These are phyloP conservation scores for Lutjanus argentimaculatus DNA, from an alignment of 2,797 vertebrate genomes.

Conservation along the genomic window DNA sequence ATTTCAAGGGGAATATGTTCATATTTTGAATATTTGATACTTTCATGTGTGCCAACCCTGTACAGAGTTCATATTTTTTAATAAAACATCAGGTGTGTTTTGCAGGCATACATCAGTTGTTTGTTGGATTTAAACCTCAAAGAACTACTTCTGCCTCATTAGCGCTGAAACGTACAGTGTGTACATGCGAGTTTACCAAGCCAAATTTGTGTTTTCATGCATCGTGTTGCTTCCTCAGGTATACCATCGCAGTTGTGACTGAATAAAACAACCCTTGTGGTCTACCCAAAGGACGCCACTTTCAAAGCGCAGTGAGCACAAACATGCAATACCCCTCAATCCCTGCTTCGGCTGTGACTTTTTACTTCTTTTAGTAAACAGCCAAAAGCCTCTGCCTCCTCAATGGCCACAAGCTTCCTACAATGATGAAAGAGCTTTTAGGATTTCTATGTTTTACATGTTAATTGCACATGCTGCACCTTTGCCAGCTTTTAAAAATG, in stretches of 20 bases:
- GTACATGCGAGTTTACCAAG: slow-evolving; percentile 31
- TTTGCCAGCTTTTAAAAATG: slow-evolving; percentile 52
- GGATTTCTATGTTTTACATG: slow-evolving; percentile 60
- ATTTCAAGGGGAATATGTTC: background rate
- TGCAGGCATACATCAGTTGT: slow-evolving; percentile 27
- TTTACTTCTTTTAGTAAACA: slow-evolving; percentile 67
- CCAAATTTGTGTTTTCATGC: slow-evolving; percentile 49
- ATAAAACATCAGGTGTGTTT: slow-evolving; percentile 20
- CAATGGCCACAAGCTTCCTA: slow-evolving; percentile 59
- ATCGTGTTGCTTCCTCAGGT: slow-evolving; percentile 54
- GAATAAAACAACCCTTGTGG: slow-evolving; percentile 52
- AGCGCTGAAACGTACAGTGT: slow-evolving; percentile 37
- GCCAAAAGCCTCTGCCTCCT: slow-evolving; percentile 57
- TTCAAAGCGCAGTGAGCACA: slow-evolving; percentile 65
- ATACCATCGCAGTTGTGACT: slow-evolving; percentile 36
- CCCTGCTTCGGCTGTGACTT: slow-evolving; percentile 56
- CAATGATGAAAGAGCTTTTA: slow-evolving; percentile 71
- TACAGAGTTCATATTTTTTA: slow-evolving; percentile 2
- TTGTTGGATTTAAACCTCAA: slow-evolving; percentile 56
- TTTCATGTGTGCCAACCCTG: slow-evolving; percentile 30
- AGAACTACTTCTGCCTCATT: slow-evolving; percentile 62
- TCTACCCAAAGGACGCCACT: slow-evolving; percentile 68
- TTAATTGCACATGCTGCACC: slow-evolving; percentile 65
- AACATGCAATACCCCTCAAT: slow-evolving; percentile 61
- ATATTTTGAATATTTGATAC: slow-evolving; percentile 9